Base-by-base conservation (phyloP, 92 coral and sea anemone genomes). In the Siderastrea radians region DNA sequence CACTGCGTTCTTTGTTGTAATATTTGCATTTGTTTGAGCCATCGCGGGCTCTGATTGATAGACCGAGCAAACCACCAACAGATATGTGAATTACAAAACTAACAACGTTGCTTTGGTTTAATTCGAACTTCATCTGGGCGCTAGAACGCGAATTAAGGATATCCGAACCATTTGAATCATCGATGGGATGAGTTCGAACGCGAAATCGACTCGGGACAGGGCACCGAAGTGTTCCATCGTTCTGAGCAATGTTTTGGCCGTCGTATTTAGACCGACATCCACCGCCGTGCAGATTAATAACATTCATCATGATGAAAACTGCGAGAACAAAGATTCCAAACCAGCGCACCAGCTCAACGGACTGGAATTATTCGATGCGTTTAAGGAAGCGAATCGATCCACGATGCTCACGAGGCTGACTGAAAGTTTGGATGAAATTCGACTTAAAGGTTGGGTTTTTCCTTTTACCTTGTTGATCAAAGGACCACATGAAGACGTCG, bases 401-500 rank as follows among this genome's bases (percentile, higher is more conserved):
- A 86, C 96, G 3, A 72, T 95, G 84, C 93, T 88, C 66, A 93
- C 98, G 8, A 86, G 98, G 64, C 84, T 95, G 44, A 91, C 88
- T 9, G 98, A 95, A 70, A 95, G 96, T 46, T 76, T 98, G 67
- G 91, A 90, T 17, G 99, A 98, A 45, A 90, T 98, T 16, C 93
- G 94, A 1, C 91, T 95, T 12, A 95, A 93, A 43, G 98, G 98
- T 1, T 98, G 99, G 98, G 90, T 98, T 44, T 93, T 91, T 57
- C 99, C 99, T 7, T 93, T 58, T 48, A 98, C 99, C 0, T 87
- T 98, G 83, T 89, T 98, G 49, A 87, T 95, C 93, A 96, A 96
- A 73, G 99, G 99, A 11, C 96, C 99, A 3, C 85, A 82, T 49
- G 99, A 98, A 75, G 99, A 98, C 17, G 72, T 98, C 74, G 95